Evolutionary conservation across 2,113 vertebrate species (phyloP).

Genomic region (Mesitornis unicolor): DNA sequence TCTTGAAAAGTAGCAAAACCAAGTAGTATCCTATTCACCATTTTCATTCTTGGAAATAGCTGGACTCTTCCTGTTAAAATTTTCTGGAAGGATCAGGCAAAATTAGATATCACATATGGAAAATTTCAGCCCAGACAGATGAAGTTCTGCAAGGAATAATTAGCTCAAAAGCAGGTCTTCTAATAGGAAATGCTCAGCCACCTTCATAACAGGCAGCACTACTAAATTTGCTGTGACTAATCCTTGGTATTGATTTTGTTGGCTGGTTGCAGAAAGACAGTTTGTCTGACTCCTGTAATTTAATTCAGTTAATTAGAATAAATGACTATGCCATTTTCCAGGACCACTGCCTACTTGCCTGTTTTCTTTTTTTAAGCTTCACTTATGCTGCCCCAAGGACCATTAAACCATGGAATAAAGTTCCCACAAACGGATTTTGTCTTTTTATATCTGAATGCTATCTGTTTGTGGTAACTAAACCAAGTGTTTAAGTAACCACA

Average conservation of each 20-base stretch:
- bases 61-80: not conserved
- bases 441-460: not conserved
- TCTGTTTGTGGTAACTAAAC: not conserved
- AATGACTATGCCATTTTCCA: not conserved
- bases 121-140: not conserved
- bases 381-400: not conserved
- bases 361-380: not conserved
- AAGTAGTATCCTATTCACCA: not conserved
- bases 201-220: not conserved
- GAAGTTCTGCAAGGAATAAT: not conserved
- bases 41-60: not conserved
- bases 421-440: not conserved
- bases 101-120: not conserved
- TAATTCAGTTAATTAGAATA: slow-evolving; percentile 15
- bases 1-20: not conserved
- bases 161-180: not conserved
- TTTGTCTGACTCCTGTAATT: slow-evolving; percentile 17
- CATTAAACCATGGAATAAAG: not conserved
- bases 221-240: slow-evolving; percentile 12
- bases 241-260: slow-evolving; percentile 38
- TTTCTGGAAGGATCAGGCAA: not conserved
- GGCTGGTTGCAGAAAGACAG: not conserved
- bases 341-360: not conserved
- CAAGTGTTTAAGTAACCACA: not conserved
- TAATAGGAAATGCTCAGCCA: not conserved